phyloP scores from a whole-genome alignment of 2,113 vertebrate species.

The Bos taurus region ARS-UCD2.0 NC_037345.1:5298001-5298500 shows the following conservation, averaged over 20 bases:
- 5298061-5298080: not conserved
- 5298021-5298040: not conserved
- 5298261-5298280: constrained; percentile 64
- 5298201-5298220: constrained; percentile 58
- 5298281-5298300: constrained; percentile 70
- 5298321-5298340: constrained; percentile 65
- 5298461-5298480: constrained; percentile 47
- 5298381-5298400: constrained; percentile 53
- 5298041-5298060: not conserved
- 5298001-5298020: not conserved
- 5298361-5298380: constrained; percentile 63
- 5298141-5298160: not conserved
- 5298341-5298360: constrained; percentile 57
- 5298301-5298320: constrained; percentile 69
- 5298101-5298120: not conserved
- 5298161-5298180: not conserved
- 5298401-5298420: constrained; percentile 51
- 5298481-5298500: not conserved
- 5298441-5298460: constrained; percentile 51
- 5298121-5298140: not conserved
- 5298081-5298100: not conserved
- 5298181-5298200: constrained; percentile 29
- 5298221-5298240: constrained; percentile 68
- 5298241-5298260: constrained; percentile 58
- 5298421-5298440: constrained; percentile 50